Percentiles rank a stretch among this genome's conserved stretches.
Evolutionary conservation across 1,140 invertebrate species (phyloP).

Genomic region (Drosophila arawakana): DNA sequence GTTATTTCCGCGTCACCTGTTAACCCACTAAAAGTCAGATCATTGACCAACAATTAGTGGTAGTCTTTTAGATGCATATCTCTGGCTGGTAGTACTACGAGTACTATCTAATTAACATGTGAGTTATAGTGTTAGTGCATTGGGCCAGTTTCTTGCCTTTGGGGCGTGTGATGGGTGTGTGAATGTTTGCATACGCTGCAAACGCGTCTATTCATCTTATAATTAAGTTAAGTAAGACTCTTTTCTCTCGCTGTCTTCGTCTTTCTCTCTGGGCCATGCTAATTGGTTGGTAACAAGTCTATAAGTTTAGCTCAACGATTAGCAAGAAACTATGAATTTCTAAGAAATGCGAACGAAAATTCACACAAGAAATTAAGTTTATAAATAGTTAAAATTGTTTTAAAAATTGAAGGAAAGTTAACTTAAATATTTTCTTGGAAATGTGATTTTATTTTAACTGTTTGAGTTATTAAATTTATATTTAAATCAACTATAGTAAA

Average conservation of each 20-base stretch:
- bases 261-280: conserved; percentile 23
- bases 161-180: conserved; percentile 27
- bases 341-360: not conserved
- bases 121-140: conserved; percentile 26
- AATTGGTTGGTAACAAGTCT: conserved; percentile 30
- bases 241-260: too few relatives aligned
- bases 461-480: too few relatives aligned
- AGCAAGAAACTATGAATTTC: conserved; percentile 26
- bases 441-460: too few relatives aligned
- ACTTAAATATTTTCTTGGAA: too few relatives aligned
- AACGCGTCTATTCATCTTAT: conserved; percentile 7
- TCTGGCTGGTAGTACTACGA: conserved; percentile 28
- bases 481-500: too few relatives aligned
- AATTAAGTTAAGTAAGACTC: conserved; percentile 35
- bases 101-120: conserved; percentile 71
- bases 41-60: conserved; percentile 73
- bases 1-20: conserved; percentile 69
- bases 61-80: conserved; percentile 55
- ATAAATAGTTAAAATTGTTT: too few relatives aligned
- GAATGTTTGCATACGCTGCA: conserved; percentile 40
- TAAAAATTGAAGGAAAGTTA: too few relatives aligned
- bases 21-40: conserved; percentile 66
- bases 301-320: conserved; percentile 8
- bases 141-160: conserved; percentile 31
- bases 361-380: not conserved